phyloP scores from a whole-genome alignment of 35 echinoderm and acorn worm genomes.

The Nesometra sesokonis region DNA sequence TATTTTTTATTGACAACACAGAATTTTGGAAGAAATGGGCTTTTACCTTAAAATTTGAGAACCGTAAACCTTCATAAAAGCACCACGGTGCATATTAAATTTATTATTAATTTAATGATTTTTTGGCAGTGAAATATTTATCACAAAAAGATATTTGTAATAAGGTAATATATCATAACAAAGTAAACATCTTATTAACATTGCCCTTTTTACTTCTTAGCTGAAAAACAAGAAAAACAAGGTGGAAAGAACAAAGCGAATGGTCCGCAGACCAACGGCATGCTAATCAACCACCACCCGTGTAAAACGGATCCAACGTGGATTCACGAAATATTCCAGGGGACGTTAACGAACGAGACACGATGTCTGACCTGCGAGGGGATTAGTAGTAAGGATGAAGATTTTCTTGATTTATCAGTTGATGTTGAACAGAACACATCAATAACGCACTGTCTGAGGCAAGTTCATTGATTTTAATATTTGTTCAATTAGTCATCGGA shows the following conservation, averaged over 20 bases:
- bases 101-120: too few species aligned
- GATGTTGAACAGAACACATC: conserved; percentile 99
- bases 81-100: too few species aligned
- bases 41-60: too few species aligned
- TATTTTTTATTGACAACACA: too few species aligned
- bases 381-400: conserved; percentile 98
- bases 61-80: too few species aligned
- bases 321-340: conserved; percentile 99
- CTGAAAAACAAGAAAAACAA: conserved; percentile 78
- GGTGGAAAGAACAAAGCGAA: conserved; percentile 63
- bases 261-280: not conserved
- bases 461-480: not conserved
- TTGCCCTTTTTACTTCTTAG: not conserved
- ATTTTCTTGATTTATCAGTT: conserved; percentile 91
- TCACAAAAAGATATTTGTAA: too few species aligned
- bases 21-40: too few species aligned
- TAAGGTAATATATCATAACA: too few species aligned
- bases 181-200: too few species aligned
- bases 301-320: conserved; percentile 83
- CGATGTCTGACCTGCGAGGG: conserved; percentile 95
- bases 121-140: too few species aligned
- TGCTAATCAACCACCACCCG: conserved; percentile 64
- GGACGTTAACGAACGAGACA: conserved; percentile 94
- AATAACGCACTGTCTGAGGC: conserved; percentile 97
- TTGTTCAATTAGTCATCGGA: too few species aligned